Evolutionary conservation across 2,797 vertebrate genomes (phyloP).

Genomic region (Avahi laniger): DNA sequence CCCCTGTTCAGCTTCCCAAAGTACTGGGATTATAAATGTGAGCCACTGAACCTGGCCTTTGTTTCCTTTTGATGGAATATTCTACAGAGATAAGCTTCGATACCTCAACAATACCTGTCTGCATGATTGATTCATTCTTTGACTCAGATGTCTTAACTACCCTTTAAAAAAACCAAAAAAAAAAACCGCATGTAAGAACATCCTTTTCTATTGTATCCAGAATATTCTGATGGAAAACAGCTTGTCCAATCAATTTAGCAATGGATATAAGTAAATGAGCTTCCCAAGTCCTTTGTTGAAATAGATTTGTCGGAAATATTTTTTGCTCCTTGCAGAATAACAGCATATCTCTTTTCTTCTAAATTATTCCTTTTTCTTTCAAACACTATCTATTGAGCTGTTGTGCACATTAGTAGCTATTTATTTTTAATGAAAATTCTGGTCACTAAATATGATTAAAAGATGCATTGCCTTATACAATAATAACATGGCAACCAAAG

Average conservation of each 20-base stretch:
- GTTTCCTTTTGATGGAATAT: background rate
- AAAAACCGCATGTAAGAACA: background rate
- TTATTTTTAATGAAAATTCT: conserved; percentile 61
- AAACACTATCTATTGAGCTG: conserved; percentile 44
- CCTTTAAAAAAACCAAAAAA: background rate
- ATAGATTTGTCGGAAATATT: conserved; percentile 58
- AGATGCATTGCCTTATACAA: conserved; percentile 54
- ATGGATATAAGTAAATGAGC: conserved; percentile 37
- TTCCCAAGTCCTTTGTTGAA: conserved; percentile 53
- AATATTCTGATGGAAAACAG: background rate
- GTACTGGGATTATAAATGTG: background rate
- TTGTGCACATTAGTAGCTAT: conserved; percentile 37
- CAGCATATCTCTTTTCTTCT: conserved; percentile 35
- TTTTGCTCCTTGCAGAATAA: conserved; percentile 27
- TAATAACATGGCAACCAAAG: conserved; percentile 39
- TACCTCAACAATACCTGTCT: background rate
- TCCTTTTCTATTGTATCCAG: background rate
- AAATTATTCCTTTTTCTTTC: conserved; percentile 72
- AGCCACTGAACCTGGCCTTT: background rate
- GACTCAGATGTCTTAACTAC: background rate
- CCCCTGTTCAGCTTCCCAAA: background rate
- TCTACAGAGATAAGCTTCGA: background rate
- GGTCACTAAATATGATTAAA: conserved; percentile 69
- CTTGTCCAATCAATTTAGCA: background rate
- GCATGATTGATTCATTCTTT: background rate